A percentile compares a stretch with the other conserved stretches of the same genome.
Evolutionary conservation across 2,888 invertebrate species (phyloP).

Genomic region (Monopis laevigella): DNA sequence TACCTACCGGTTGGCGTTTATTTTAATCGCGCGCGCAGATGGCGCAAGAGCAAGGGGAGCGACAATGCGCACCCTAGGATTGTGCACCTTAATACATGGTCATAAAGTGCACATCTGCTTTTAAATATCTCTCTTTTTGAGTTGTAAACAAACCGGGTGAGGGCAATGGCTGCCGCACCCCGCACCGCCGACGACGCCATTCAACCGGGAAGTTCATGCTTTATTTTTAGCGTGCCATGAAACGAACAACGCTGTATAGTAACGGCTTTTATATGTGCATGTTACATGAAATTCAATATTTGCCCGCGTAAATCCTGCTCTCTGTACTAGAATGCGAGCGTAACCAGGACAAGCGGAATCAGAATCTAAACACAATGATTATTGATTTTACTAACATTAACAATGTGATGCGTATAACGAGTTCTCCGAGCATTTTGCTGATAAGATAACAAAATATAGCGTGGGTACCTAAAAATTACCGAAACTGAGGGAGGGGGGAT

Average conservation of each 20-base stretch:
- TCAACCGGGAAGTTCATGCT: slow-evolving; percentile 65
- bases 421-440: too few relatives aligned
- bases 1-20: slow-evolving; percentile 53
- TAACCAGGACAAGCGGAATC: too few relatives aligned
- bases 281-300: too few relatives aligned
- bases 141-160: slow-evolving; percentile 64
- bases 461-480: too few relatives aligned
- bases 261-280: slow-evolving; percentile 2
- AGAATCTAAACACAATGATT: too few relatives aligned
- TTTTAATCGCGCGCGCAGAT: slow-evolving; percentile 58
- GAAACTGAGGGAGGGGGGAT: too few relatives aligned
- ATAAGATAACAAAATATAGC: too few relatives aligned
- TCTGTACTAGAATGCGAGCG: too few relatives aligned
- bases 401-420: too few relatives aligned
- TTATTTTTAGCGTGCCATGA: slow-evolving; percentile 60
- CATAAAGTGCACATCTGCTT: slow-evolving; percentile 42
- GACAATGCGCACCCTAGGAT: slow-evolving; percentile 25
- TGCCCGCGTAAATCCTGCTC: too few relatives aligned
- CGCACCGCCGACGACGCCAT: slow-evolving; percentile 40
- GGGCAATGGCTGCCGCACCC: slow-evolving; percentile 57
- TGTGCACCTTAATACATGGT: slow-evolving; percentile 37
- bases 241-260: slow-evolving; percentile 31
- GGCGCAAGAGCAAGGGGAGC: slow-evolving; percentile 55
- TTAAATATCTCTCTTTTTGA: slow-evolving; percentile 30
- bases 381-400: too few relatives aligned